Conservation (phyloP, 1,140 invertebrate genomes). For the Pemphigus obesinymphae region DNA sequence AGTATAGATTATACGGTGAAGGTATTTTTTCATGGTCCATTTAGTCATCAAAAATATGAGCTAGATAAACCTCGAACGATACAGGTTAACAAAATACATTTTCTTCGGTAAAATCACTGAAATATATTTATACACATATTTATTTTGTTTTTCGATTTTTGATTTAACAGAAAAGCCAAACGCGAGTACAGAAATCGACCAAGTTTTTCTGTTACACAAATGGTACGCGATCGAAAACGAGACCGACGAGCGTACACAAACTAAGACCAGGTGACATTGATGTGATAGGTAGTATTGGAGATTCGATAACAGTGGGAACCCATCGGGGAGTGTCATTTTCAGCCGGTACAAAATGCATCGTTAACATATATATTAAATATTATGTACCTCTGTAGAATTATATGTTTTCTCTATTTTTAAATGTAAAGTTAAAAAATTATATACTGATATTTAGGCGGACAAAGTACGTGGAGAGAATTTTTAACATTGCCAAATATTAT, state of each 20-base stretch:
- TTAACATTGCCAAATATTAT: conserved; percentile 59
- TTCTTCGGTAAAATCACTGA: no score
- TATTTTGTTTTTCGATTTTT: no score
- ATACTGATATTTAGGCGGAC: conserved; percentile 54
- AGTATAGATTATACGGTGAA: no score
- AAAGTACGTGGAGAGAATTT: conserved; percentile 58
- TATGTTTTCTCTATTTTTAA: neutral
- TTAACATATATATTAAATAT: no score
- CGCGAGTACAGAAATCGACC: neutral
- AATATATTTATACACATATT: no score
- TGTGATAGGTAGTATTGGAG: conserved; percentile 64
- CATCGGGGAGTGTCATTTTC: conserved; percentile 53
- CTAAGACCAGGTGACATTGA: conserved; percentile 64
- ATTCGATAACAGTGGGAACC: conserved; percentile 63
- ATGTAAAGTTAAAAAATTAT: no score
- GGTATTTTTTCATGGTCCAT: no score
- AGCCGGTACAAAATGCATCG: conserved; percentile 48
- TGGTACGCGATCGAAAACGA: conserved; percentile 11
- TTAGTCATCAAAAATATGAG: no score
- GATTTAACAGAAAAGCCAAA: conserved; percentile 2
- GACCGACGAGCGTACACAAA: conserved; percentile 56
- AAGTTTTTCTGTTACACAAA: conserved; percentile 42
- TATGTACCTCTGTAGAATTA: no score
- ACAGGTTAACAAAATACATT: no score
- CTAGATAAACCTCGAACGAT: no score